Evolutionary conservation across 1,140 invertebrate species (phyloP), one percentile per base, ranked within the genome.

Genomic region (Drosophila ohnishii): DNA sequence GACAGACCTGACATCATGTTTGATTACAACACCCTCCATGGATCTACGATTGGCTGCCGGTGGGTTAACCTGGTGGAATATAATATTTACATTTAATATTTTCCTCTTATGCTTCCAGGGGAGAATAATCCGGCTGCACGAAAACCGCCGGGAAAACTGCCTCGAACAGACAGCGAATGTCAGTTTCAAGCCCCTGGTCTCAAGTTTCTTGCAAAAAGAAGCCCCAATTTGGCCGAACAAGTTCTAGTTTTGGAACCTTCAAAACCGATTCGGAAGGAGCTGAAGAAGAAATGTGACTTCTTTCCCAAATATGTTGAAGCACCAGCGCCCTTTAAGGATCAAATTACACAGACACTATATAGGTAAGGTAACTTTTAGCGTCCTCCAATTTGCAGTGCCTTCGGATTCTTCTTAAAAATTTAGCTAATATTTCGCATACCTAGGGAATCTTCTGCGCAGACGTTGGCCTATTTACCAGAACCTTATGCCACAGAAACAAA

Each of bases 401-500:
- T 16, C 39, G 13, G 2, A 10, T 19, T 19, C 10, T 6, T 5
- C 0, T 0, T 1, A 14, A 1, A 28, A 8, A 5, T 9, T 5
- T 9, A 10, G 10, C 3, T 13, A 13, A 14, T 3, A 16, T 30
- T 30, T 28, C 0, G 16, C 35, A 22, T 9, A 35, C 5, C 13
- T 16, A 91, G 90, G 65, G 96, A 97, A 80, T 94, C 94, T 8
- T 95, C 95, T 60, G 92, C 94, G 19, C 96, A 97, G 91, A 97
- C 96, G 1, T 86, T 94, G 45, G 95, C 96, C 3, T 97, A 95
- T 60, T 94, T 95, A 32, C 91, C 91, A 0, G 91, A 92, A 13
- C 93, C 94, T 76, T 90, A 92, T 10, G 69, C 92, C 32, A 64
- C 75, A 2, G 79, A 78, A 0, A 22, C 57, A 9, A 62, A 25